Base-by-base conservation (phyloP, 2,888 invertebrate genomes). In the Elysia crispata region DNA sequence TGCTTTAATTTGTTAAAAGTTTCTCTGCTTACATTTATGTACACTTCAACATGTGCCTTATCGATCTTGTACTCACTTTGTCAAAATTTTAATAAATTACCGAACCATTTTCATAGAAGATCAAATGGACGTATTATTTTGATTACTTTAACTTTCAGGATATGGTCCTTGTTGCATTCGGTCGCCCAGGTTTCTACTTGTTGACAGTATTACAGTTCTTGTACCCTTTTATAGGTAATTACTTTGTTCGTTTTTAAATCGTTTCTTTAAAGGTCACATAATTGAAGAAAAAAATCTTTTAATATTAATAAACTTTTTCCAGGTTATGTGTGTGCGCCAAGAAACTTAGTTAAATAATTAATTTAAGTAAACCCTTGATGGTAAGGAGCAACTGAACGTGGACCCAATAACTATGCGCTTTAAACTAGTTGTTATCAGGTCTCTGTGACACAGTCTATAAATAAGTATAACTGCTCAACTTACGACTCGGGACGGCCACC, bases 201-300 rank as follows among this genome's bases (percentile, higher is more conserved):
- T 93, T 96, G 25, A 95, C 96, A 1, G 91, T 94, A 57, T 93
- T 96, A 82, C 96, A 96, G 91, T 96, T 96, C 89, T 94, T 95
- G 88, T 96, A 96, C 92, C 96, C 96, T 0, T 95, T 96, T 89
- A 94, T 96, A 88, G 96, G 96, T 96, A 93, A 93, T 92, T 89
- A 20, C 33, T 8, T 18, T 1, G n/a, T n/a, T n/a, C n/a, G n/a
- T n/a, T n/a, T n/a, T 11, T 20, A 20, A 33, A 5, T 1, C 31
- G 70, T 70, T 30, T n/a, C 33, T 30, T 8, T 70, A n/a, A 23
- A 20, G 70, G 41, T 60, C 15, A 8, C n/a, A n/a, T n/a, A n/a
- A n/a, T n/a, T n/a, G n/a, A n/a, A n/a, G n/a, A n/a, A n/a, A n/a
- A n/a, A n/a, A n/a, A n/a, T n/a, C n/a, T n/a, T n/a, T n/a, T n/a